Percentiles rank a stretch among this genome's conserved stretches.
Conservation (phyloP, 2,797 vertebrate species). For the Microctenopoma steveboyesi region DNA sequence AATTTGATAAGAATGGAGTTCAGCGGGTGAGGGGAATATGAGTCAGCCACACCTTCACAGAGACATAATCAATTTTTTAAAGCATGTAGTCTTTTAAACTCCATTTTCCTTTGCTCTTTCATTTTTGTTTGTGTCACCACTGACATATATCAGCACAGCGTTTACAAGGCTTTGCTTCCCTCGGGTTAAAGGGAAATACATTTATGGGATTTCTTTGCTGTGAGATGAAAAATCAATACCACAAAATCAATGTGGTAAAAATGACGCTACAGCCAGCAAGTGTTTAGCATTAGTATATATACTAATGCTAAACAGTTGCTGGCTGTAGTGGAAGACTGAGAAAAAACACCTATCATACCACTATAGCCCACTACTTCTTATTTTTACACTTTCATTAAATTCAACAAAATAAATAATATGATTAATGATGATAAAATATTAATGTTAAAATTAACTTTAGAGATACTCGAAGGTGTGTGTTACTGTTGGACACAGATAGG, state of each 20-base stretch:
- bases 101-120: background rate
- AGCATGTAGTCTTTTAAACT: background rate
- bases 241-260: background rate
- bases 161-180: background rate
- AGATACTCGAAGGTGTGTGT: background rate
- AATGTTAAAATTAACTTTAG: background rate
- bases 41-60: background rate
- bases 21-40: background rate
- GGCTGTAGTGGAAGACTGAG: background rate
- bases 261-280: background rate
- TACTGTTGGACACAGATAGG: too few relatives aligned
- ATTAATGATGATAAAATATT: too few relatives aligned
- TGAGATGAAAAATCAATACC: background rate
- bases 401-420: too few relatives aligned
- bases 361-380: too few relatives aligned
- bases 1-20: slow-evolving; percentile 10
- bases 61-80: background rate
- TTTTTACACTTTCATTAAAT: too few relatives aligned
- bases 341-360: too few relatives aligned
- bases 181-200: background rate
- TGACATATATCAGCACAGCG: background rate
- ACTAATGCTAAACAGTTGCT: too few relatives aligned
- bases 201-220: background rate
- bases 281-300: background rate
- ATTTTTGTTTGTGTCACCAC: background rate